These are phyloP conservation scores for Drosophila emarginata DNA, from an alignment of 2,888 invertebrate genomes.

Conservation along the genomic window DNA sequence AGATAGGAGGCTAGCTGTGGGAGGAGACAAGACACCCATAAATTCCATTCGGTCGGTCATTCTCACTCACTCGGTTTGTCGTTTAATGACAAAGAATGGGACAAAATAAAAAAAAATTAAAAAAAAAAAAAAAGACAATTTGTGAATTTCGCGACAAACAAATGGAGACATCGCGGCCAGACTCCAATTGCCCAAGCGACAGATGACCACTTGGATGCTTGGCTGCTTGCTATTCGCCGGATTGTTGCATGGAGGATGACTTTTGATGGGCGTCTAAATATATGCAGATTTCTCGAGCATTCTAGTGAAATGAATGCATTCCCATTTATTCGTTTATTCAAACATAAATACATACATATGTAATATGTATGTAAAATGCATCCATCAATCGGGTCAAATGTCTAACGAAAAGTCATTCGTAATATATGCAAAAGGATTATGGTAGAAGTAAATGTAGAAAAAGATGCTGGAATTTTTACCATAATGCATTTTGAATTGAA, in stretches of 20 bases:
- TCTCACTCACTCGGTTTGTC: conserved; percentile 39
- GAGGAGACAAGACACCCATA: conserved; percentile 69
- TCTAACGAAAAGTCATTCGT: too few relatives aligned
- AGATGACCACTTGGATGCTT: conserved; percentile 13
- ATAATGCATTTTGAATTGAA: too few relatives aligned
- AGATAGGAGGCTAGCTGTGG: conserved; percentile 6
- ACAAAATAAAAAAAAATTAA: neutral
- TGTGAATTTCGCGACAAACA: conserved; percentile 77
- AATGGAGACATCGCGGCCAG: conserved; percentile 76
- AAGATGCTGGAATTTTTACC: too few relatives aligned
- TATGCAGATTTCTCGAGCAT: conserved; percentile 19
- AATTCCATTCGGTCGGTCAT: conserved; percentile 75
- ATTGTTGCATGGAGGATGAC: conserved; percentile 1
- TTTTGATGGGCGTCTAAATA: conserved; percentile 15
- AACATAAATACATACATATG: neutral
- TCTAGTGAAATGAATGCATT: neutral
- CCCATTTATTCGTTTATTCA: neutral
- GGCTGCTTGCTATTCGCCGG: neutral
- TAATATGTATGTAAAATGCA: too few relatives aligned
- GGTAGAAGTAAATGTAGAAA: too few relatives aligned
- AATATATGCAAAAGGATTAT: too few relatives aligned
- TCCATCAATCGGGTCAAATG: too few relatives aligned
- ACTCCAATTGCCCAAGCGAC: conserved; percentile 65
- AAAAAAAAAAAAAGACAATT: conserved; percentile 65
- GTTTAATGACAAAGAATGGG: conserved; percentile 76